Conservation (phyloP, 2,888 invertebrate genomes). For the Nematopogon swammerdamellus region DNA sequence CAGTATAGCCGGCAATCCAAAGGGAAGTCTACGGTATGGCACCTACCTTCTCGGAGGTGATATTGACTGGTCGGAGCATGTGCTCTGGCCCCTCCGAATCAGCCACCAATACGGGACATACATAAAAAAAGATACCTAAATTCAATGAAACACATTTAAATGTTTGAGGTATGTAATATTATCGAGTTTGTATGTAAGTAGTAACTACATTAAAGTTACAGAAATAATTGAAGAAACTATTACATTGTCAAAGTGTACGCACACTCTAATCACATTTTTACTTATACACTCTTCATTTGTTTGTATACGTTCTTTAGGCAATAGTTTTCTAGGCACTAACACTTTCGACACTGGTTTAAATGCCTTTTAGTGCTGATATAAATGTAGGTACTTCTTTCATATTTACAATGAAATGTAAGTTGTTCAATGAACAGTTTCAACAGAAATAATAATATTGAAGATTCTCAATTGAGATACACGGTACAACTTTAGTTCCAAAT, state of each 20-base stretch:
- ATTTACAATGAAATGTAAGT: slow-evolving; percentile 25
- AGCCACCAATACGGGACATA: no score
- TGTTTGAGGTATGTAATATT: slow-evolving; percentile 54
- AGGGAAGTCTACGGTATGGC: no score
- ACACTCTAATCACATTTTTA: slow-evolving; percentile 44
- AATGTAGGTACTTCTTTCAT: slow-evolving; percentile 28
- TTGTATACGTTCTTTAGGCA: slow-evolving; percentile 50
- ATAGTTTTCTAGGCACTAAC: slow-evolving; percentile 36
- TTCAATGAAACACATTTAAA: slow-evolving; percentile 16
- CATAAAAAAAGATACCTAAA: no score
- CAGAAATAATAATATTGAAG: no score
- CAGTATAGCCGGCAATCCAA: no score
- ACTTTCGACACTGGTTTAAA: slow-evolving; percentile 10
- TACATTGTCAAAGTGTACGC: slow-evolving; percentile 36
- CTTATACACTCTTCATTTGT: slow-evolving; percentile 45
- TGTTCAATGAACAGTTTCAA: background rate
- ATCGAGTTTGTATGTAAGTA: slow-evolving; percentile 55
- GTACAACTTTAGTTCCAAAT: no score
- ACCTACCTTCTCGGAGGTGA: no score
- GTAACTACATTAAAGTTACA: slow-evolving; percentile 53
- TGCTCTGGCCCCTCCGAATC: no score
- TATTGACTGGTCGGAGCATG: no score
- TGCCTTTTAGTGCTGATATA: slow-evolving; percentile 18
- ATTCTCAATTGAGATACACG: no score
- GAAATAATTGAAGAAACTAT: slow-evolving; percentile 49